Evolutionary conservation across 2,797 vertebrate genomes (phyloP).

Genomic region (Fratercula arctica): DNA sequence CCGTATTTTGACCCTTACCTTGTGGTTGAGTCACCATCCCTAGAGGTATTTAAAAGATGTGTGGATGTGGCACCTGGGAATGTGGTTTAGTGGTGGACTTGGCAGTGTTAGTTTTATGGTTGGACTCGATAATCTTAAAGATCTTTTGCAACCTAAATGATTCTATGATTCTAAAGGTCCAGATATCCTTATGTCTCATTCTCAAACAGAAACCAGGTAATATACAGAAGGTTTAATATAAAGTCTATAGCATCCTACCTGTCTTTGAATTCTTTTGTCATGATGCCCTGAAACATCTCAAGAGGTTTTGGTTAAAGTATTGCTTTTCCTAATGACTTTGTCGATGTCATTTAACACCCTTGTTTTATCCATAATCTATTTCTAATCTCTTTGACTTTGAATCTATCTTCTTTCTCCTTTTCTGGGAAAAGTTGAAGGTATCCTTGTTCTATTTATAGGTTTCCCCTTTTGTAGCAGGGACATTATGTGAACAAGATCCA

Average conservation of each 20-base stretch:
- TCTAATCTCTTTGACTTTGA: neutral
- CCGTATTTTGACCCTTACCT: fast-evolving
- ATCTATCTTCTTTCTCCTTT: neutral
- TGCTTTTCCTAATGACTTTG: neutral
- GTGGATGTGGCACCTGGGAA: neutral
- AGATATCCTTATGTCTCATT: neutral
- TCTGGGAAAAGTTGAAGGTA: neutral
- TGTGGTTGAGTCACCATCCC: neutral
- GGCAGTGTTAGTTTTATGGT: neutral
- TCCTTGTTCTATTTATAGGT: neutral
- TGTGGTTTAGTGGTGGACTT: neutral
- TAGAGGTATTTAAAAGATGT: neutral
- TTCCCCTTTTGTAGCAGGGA: neutral
- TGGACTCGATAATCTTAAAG: neutral
- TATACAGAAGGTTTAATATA: neutral
- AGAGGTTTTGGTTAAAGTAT: neutral
- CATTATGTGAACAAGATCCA: neutral
- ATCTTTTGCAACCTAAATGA: neutral
- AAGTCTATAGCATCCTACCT: neutral
- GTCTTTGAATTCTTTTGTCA: neutral
- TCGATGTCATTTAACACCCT: neutral
- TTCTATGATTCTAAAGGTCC: neutral
- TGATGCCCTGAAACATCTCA: neutral
- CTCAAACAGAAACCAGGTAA: neutral
- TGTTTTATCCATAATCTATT: neutral